These are phyloP conservation scores for Platygyra sinensis DNA, from an alignment of 64 coral and sea anemone species.

Conservation along the genomic window DNA sequence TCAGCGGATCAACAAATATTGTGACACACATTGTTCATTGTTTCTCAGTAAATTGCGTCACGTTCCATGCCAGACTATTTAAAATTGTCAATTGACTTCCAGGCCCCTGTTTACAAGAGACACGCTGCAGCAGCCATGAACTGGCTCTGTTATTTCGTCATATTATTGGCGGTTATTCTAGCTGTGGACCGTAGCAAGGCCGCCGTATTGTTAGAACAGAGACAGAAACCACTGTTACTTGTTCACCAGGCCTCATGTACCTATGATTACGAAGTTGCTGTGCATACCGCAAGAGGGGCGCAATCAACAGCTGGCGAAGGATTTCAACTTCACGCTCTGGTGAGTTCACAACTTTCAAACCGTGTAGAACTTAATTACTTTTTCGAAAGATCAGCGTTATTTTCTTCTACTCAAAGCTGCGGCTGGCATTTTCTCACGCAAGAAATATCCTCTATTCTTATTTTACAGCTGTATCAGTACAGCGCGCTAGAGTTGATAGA, in stretches of 20 bases:
- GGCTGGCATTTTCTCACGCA: no score
- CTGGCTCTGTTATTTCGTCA: neutral
- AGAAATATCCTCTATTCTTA: no score
- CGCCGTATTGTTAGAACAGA: neutral
- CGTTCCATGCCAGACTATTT: neutral
- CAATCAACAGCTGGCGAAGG: slow-evolving; percentile 74
- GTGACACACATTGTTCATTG: neutral
- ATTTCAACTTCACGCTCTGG: slow-evolving; percentile 67
- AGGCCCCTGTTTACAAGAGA: neutral
- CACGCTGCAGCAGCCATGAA: slow-evolving; percentile 1
- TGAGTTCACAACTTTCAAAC: slow-evolving; percentile 20
- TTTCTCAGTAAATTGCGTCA: neutral
- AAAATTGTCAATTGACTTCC: neutral
- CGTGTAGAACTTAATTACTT: neutral
- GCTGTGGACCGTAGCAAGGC: neutral
- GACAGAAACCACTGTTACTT: slow-evolving; percentile 10
- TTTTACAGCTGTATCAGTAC: no score
- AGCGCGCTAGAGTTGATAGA: no score
- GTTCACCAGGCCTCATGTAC: slow-evolving; percentile 32
- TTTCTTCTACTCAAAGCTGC: no score
- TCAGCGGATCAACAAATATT: neutral
- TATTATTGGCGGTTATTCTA: neutral
- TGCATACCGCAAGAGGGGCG: slow-evolving; percentile 66
- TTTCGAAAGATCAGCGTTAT: neutral
- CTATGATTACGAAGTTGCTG: slow-evolving; percentile 70